Evolutionary conservation across 2,113 vertebrate genomes (phyloP).

Genomic region (Catharus bicknelli): DNA sequence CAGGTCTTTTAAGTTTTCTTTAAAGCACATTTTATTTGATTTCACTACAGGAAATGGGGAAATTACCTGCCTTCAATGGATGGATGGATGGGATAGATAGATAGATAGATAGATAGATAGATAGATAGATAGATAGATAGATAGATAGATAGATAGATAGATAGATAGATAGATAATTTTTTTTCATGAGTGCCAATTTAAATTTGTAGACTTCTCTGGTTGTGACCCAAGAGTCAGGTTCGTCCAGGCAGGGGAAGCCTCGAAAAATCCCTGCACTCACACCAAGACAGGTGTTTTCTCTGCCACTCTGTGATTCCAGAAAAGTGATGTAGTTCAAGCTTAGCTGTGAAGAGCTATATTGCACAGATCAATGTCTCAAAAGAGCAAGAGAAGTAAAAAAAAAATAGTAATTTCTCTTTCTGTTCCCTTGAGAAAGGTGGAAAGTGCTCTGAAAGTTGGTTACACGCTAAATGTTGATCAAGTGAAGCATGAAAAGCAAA

Average conservation of each 20-base stretch:
- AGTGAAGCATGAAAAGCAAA: not conserved
- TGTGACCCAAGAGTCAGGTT: not conserved
- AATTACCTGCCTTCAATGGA: not conserved
- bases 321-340: not conserved
- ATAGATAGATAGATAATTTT: not conserved
- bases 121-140: not conserved
- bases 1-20: not conserved
- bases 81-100: too few relatives aligned
- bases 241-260: not conserved
- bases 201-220: not conserved
- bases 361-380: not conserved
- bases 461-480: not conserved
- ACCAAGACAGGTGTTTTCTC: not conserved
- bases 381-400: not conserved
- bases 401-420: not conserved
- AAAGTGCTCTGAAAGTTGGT: not conserved
- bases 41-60: not conserved
- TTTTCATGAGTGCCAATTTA: not conserved
- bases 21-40: not conserved
- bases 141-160: too few relatives aligned
- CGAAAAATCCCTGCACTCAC: not conserved
- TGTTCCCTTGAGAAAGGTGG: not conserved
- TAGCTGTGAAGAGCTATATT: not conserved
- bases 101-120: too few relatives aligned
- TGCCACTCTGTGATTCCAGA: not conserved